Evolutionary conservation across 2,797 vertebrate species (phyloP).

Genomic region (Champsocephalus gunnari): DNA sequence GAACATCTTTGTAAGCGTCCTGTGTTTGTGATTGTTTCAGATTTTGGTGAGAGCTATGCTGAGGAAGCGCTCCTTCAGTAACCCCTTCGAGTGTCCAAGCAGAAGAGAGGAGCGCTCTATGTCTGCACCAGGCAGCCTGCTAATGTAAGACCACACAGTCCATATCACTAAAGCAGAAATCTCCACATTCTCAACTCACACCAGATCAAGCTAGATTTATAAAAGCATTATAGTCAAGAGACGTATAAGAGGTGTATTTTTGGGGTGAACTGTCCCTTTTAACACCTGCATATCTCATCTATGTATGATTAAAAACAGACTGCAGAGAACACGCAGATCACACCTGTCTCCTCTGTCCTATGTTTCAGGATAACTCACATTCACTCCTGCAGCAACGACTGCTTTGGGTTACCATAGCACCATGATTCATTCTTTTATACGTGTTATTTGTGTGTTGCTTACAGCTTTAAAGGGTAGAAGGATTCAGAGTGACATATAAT

Average conservation of each 20-base stretch:
- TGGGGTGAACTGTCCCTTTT: no score
- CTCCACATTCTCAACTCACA: no score
- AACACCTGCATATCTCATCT: background rate
- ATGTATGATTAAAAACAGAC: background rate
- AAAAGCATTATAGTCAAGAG: no score
- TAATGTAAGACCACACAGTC: slow-evolving; percentile 85
- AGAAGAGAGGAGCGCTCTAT: slow-evolving; percentile 91
- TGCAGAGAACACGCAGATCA: slow-evolving; percentile 20
- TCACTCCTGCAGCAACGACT: slow-evolving; percentile 47
- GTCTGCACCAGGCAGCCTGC: slow-evolving; percentile 93
- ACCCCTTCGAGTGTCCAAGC: slow-evolving; percentile 91
- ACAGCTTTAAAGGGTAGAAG: slow-evolving; percentile 40
- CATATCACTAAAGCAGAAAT: background rate
- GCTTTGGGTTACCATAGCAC: slow-evolving; percentile 78
- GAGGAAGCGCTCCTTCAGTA: slow-evolving; percentile 96
- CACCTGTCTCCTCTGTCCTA: slow-evolving; percentile 53
- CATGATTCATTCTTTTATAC: slow-evolving; percentile 71
- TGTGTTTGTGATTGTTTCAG: slow-evolving; percentile 75
- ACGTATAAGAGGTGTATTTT: no score
- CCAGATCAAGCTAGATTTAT: no score
- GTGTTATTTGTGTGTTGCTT: slow-evolving; percentile 66
- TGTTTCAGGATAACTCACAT: slow-evolving; percentile 59
- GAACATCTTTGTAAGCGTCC: background rate
- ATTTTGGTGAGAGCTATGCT: slow-evolving; percentile 98
- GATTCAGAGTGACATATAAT: slow-evolving; percentile 22